phyloP scores from a whole-genome alignment of 1,140 invertebrate species.

The Sesamia nonagrioides region DNA sequence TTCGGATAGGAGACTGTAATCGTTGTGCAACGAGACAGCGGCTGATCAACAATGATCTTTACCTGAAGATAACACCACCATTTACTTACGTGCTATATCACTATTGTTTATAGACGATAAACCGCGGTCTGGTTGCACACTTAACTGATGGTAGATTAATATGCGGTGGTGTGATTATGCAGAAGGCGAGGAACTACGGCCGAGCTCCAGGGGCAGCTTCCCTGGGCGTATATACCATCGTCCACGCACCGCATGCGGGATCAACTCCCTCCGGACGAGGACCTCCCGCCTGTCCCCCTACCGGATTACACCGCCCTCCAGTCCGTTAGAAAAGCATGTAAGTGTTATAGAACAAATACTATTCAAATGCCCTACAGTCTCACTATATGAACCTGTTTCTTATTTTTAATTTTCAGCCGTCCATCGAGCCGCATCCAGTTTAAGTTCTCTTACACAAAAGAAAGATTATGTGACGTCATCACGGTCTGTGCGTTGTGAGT shows the following conservation, averaged over 20 bases:
- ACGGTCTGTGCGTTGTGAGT: slow-evolving; percentile 68
- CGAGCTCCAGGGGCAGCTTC: slow-evolving; percentile 73
- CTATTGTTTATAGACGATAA: neutral
- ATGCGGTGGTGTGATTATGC: neutral
- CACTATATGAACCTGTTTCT: neutral
- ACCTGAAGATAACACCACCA: neutral
- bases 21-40: too few species aligned
- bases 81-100: neutral
- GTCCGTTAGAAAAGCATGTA: slow-evolving; percentile 73
- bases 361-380: too few species aligned
- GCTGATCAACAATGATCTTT: neutral
- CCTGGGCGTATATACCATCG: slow-evolving; percentile 76
- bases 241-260: slow-evolving; percentile 72
- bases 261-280: slow-evolving; percentile 76
- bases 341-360: slow-evolving; percentile 45
- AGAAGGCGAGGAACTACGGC: slow-evolving; percentile 68
- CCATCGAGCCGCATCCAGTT: slow-evolving; percentile 71
- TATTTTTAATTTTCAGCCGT: slow-evolving; percentile 61
- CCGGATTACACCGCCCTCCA: slow-evolving; percentile 75
- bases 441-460: slow-evolving; percentile 71
- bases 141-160: neutral
- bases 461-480: slow-evolving; percentile 59
- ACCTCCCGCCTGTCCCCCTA: slow-evolving; percentile 76
- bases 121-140: neutral
- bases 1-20: too few species aligned